Conservation (phyloP, 2,888 invertebrate genomes). For the Nymphalis c-album region DNA sequence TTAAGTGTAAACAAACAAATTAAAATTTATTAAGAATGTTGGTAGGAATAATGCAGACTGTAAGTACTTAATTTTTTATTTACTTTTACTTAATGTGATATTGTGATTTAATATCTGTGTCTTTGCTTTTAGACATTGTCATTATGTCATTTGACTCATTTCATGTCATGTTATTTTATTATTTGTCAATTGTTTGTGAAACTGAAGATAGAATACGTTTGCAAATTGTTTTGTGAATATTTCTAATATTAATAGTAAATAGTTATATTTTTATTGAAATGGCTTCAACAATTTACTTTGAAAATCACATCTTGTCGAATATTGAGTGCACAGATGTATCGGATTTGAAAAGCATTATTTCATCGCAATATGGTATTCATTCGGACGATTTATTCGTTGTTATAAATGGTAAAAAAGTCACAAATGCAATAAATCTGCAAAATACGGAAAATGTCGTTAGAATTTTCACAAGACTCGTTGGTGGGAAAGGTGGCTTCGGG, state of each 20-base stretch:
- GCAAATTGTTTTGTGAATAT: not conserved
- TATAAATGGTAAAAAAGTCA: slow-evolving; percentile 75
- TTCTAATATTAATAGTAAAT: not conserved
- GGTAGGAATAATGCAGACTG: slow-evolving; percentile 21
- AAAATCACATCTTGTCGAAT: slow-evolving; percentile 51
- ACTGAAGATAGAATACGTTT: not conserved
- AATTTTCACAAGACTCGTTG: slow-evolving; percentile 82
- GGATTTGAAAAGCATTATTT: slow-evolving; percentile 58
- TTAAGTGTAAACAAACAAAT: slow-evolving; percentile 1
- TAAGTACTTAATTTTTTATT: slow-evolving; percentile 19
- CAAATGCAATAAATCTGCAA: slow-evolving; percentile 53
- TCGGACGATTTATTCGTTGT: slow-evolving; percentile 75
- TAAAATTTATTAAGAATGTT: not conserved
- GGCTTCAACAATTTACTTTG: slow-evolving; percentile 55
- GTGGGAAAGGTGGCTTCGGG: slow-evolving; percentile 98
- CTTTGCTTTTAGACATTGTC: not conserved
- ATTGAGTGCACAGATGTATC: slow-evolving; percentile 45
- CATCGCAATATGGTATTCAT: slow-evolving; percentile 64
- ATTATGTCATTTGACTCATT: not conserved
- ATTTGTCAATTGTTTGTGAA: not conserved
- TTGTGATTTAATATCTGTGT: not conserved
- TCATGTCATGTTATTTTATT: not conserved
- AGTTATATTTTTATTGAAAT: not conserved
- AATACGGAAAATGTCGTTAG: slow-evolving; percentile 73
- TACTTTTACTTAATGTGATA: no score